Conservation (phyloP, 2,888 invertebrate species). For the Sepioteuthis lessoniana region DNA sequence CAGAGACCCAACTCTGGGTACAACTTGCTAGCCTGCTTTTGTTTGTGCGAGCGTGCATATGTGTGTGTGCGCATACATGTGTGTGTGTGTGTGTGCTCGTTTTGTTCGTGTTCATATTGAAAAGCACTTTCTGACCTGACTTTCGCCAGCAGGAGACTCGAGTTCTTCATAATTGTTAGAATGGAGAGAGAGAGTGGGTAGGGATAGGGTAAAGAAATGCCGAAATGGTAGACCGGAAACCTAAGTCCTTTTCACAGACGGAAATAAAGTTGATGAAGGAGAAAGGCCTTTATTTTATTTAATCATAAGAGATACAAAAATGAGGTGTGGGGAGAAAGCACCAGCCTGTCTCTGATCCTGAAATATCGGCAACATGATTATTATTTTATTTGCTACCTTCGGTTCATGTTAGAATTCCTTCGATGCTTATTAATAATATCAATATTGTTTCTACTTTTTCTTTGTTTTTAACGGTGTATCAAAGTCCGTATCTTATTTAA, state of each 20-base stretch:
- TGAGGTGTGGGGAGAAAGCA: neutral
- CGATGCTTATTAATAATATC: too few relatives aligned
- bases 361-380: too few relatives aligned
- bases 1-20: too few relatives aligned
- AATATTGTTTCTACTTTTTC: too few relatives aligned
- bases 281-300: neutral
- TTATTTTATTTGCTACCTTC: too few relatives aligned
- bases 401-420: too few relatives aligned
- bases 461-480: too few relatives aligned
- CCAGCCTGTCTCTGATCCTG: too few relatives aligned
- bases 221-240: neutral
- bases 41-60: neutral
- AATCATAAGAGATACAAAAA: neutral
- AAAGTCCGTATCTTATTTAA: too few relatives aligned
- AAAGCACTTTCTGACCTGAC: neutral
- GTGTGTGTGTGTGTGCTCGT: neutral
- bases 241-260: neutral
- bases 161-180: neutral
- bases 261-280: neutral
- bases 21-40: too few relatives aligned
- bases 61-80: neutral
- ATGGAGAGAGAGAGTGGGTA: neutral
- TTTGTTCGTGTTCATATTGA: neutral
- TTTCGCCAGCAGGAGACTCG: neutral
- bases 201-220: neutral